Percentiles rank a stretch among this genome's conserved stretches.
phyloP scores from a whole-genome alignment of 37 sponge, comb jelly and placozoan species.

The Corticium candelabrum region DNA sequence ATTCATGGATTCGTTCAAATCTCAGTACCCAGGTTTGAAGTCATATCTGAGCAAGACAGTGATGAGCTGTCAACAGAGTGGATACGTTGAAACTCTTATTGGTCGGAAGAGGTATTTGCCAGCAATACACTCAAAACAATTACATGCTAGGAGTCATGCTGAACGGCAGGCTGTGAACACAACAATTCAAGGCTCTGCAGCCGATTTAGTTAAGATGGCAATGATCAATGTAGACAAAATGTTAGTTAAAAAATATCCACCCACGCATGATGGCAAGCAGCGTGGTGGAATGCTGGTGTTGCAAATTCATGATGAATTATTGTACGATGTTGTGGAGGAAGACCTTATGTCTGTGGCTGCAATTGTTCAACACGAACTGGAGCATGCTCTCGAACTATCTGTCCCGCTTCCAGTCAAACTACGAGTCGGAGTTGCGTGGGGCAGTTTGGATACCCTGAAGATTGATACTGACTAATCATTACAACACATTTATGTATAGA shows the following conservation, averaged over 20 bases:
- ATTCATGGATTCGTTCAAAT: constrained; percentile 82
- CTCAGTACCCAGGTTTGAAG: constrained; percentile 56
- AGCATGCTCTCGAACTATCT: constrained; percentile 45
- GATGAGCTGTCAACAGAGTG: constrained; percentile 43
- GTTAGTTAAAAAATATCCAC: neutral
- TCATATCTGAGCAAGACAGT: constrained; percentile 54
- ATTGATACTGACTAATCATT: too few species aligned
- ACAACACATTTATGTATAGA: too few species aligned
- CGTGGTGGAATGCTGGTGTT: constrained; percentile 50
- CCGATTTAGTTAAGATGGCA: constrained; percentile 92
- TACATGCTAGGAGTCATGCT: constrained; percentile 54
- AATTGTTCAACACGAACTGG: constrained; percentile 71
- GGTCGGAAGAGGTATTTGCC: constrained; percentile 73
- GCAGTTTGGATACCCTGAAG: constrained; percentile 29
- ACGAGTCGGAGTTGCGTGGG: constrained; percentile 67
- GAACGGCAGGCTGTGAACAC: constrained; percentile 91
- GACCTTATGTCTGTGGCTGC: constrained; percentile 38
- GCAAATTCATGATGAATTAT: constrained; percentile 88
- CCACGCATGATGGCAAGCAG: neutral
- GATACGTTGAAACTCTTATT: constrained; percentile 61
- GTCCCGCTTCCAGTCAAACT: constrained; percentile 77
- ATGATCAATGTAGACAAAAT: constrained; percentile 64
- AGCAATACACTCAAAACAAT: constrained; percentile 44
- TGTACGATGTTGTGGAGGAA: constrained; percentile 63
- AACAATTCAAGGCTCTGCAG: constrained; percentile 89